Conservation (phyloP, 37 sponge, comb jelly and placozoan species). For the Lycopodina hypogea region DNA sequence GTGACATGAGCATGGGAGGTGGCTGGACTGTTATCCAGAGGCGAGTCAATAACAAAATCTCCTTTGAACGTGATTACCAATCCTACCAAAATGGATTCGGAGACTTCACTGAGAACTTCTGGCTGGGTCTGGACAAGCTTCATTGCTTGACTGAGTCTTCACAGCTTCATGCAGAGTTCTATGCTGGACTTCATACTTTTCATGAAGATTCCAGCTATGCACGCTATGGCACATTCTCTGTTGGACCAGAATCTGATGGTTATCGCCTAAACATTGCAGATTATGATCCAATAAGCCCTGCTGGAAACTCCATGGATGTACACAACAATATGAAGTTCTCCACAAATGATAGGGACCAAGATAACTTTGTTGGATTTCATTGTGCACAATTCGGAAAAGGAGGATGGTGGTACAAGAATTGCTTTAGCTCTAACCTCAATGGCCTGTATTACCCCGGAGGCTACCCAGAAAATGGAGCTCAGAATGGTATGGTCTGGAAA, state of each 20-base stretch:
- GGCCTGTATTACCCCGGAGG: conserved; percentile 23
- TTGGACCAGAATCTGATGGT: conserved; percentile 18
- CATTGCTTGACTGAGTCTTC: conserved; percentile 23
- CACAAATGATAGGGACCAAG: conserved; percentile 53
- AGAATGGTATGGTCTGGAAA: conserved; percentile 49
- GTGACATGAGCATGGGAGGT: conserved; percentile 60
- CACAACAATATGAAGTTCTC: conserved; percentile 48
- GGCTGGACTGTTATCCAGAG: conserved; percentile 74
- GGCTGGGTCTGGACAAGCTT: conserved; percentile 67
- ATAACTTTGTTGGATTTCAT: background rate
- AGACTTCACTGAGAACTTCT: conserved; percentile 44
- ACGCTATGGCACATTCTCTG: conserved; percentile 29
- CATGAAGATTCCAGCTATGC: background rate
- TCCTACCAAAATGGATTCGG: conserved; percentile 64
- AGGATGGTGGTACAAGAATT: conserved; percentile 55
- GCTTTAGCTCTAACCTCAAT: conserved; percentile 47
- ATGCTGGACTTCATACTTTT: conserved; percentile 22
- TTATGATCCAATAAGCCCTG: conserved; percentile 7
- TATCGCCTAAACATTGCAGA: conserved; percentile 30
- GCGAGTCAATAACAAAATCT: conserved; percentile 15
- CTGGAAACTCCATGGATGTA: conserved; percentile 24
- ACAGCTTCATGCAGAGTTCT: conserved; percentile 22
- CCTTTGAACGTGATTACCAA: conserved; percentile 32
- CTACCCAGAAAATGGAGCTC: background rate
- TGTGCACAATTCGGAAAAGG: conserved; percentile 36